Evolutionary conservation across 1,140 invertebrate species (phyloP).

Genomic region (Bombus superbus): DNA sequence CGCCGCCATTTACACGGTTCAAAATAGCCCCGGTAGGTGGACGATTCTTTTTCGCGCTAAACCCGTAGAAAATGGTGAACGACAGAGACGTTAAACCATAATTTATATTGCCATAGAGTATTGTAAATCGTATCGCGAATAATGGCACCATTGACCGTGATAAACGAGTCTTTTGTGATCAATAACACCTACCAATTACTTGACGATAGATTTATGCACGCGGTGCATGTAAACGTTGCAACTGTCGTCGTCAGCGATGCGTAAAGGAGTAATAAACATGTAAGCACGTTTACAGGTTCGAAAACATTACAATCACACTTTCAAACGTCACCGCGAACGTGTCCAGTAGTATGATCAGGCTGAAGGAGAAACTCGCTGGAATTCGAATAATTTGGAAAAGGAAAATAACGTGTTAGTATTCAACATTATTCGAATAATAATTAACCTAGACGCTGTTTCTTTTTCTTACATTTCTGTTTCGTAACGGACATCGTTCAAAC

Average conservation of each 20-base stretch:
- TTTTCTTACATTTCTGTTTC: background rate
- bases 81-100: slow-evolving; percentile 34
- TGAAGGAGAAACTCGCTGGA: slow-evolving; percentile 1
- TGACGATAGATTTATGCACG: slow-evolving; percentile 47
- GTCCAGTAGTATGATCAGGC: background rate
- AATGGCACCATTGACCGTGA: slow-evolving; percentile 52
- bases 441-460: background rate
- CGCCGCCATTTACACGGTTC: background rate
- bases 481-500: too few species aligned
- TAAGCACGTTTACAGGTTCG: background rate
- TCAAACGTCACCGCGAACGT: slow-evolving; percentile 20
- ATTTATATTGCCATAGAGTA: slow-evolving; percentile 19
- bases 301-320: slow-evolving; percentile 29
- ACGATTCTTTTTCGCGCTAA: background rate
- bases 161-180: slow-evolving; percentile 55
- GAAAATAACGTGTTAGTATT: background rate
- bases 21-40: background rate
- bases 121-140: slow-evolving; percentile 38
- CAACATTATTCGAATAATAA: background rate
- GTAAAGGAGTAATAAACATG: slow-evolving; percentile 57
- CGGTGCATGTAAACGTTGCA: slow-evolving; percentile 30
- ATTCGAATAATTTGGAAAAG: background rate
- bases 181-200: slow-evolving; percentile 55
- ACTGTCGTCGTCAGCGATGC: slow-evolving; percentile 42
- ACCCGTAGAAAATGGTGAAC: slow-evolving; percentile 14